Percentiles rank a stretch among this genome's conserved stretches.
Conservation (phyloP, 1,140 invertebrate species). For the Heliothis subflexa region DNA sequence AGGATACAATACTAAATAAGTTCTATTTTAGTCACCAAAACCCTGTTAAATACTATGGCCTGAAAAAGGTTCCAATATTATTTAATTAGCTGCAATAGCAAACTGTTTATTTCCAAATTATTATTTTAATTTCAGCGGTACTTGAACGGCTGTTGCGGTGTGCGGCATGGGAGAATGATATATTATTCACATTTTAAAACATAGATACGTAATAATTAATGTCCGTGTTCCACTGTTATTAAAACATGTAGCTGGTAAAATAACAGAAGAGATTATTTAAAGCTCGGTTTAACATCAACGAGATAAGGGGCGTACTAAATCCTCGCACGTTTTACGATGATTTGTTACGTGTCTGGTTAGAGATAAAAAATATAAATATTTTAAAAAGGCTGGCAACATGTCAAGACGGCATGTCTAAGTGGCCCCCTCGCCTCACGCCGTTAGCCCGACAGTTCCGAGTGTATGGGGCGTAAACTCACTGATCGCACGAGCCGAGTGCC, state of each 20-base stretch:
- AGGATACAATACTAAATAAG: not conserved
- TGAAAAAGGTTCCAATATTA: not conserved
- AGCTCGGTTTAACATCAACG: not conserved
- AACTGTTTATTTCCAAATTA: constrained; percentile 20
- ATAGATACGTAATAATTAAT: constrained; percentile 25
- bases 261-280: not conserved
- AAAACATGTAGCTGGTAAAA: not conserved
- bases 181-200: constrained; percentile 27
- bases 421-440: constrained; percentile 44
- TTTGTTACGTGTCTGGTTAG: constrained; percentile 22
- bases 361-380: constrained; percentile 36
- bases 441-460: constrained; percentile 50
- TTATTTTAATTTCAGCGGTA: constrained; percentile 23
- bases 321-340: constrained; percentile 8
- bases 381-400: constrained; percentile 38
- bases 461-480: constrained; percentile 54
- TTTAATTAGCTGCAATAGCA: constrained; percentile 17
- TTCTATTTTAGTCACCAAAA: not conserved
- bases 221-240: not conserved
- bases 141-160: constrained; percentile 15
- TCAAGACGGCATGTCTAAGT: constrained; percentile 44
- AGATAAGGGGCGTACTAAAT: not conserved
- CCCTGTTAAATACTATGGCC: not conserved
- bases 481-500: constrained; percentile 53
- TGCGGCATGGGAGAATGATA: constrained; percentile 4